Evolutionary conservation across 2,888 invertebrate genomes (phyloP).

Genomic region (Polietes domitor): DNA sequence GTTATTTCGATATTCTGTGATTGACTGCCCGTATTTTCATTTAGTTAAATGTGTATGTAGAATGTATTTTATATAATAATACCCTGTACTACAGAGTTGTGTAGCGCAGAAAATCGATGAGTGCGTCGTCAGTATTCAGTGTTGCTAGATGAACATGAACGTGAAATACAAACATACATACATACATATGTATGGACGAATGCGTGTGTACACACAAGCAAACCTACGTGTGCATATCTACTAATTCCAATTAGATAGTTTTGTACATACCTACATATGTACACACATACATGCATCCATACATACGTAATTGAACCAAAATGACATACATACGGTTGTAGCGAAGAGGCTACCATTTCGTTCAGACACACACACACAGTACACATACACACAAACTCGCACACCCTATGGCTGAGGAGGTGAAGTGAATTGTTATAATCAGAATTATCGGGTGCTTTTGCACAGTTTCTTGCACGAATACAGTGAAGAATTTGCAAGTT

Average conservation of each 20-base stretch:
- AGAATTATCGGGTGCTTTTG: slow-evolving; percentile 28
- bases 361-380: background rate
- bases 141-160: no score
- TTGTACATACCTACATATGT: no score
- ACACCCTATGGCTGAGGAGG: background rate
- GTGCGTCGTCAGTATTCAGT: no score
- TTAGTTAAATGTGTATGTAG: no score
- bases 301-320: no score
- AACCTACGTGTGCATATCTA: background rate
- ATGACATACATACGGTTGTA: no score
- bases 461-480: slow-evolving; percentile 27
- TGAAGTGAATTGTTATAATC: slow-evolving; percentile 24
- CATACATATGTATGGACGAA: background rate
- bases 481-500: slow-evolving; percentile 43
- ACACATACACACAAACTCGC: background rate
- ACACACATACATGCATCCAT: no score
- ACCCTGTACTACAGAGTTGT: no score
- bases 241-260: background rate
- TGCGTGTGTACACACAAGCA: background rate
- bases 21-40: no score
- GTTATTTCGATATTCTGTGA: no score
- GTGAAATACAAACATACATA: background rate
- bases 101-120: no score
- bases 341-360: background rate
- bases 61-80: no score